Evolutionary conservation across 2,888 invertebrate species (phyloP).

Genomic region (Heliconius aoede): DNA sequence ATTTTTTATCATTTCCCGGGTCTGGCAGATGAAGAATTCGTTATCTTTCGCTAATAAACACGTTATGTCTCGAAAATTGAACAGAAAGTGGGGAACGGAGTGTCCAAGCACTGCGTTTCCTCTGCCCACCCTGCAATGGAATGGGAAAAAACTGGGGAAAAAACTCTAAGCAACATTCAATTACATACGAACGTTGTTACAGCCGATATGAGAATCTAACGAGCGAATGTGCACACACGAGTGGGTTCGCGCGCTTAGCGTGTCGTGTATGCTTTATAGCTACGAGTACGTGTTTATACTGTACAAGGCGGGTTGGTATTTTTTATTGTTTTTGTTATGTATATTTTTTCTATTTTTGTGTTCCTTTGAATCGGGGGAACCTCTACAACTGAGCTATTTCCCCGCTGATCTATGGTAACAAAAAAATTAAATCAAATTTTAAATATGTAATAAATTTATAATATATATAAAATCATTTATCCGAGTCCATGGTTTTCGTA

Average conservation of each 20-base stretch:
- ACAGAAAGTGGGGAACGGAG: too few species aligned
- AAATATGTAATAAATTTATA: too few species aligned
- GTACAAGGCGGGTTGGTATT: not conserved
- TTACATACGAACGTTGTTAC: conserved; percentile 1
- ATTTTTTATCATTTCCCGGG: too few species aligned
- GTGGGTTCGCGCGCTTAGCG: not conserved
- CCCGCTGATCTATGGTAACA: conserved; percentile 52
- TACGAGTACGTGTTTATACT: not conserved
- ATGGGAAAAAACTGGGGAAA: too few species aligned
- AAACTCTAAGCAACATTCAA: not conserved
- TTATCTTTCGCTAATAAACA: too few species aligned
- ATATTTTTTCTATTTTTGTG: not conserved
- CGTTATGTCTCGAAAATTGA: too few species aligned
- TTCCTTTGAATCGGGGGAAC: conserved; percentile 84
- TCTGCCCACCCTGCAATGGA: too few species aligned
- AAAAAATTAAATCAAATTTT: not conserved
- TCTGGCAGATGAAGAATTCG: too few species aligned
- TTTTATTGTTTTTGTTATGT: not conserved
- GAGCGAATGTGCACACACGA: conserved; percentile 8
- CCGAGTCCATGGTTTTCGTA: too few species aligned
- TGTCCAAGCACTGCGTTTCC: too few species aligned
- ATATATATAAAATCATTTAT: too few species aligned
- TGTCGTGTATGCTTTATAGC: not conserved
- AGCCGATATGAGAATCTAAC: conserved; percentile 11
- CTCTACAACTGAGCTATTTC: conserved; percentile 84